These are phyloP conservation scores for Lasiurus cinereus DNA, from an alignment of 2,113 vertebrate genomes.

Conservation along the genomic window DNA sequence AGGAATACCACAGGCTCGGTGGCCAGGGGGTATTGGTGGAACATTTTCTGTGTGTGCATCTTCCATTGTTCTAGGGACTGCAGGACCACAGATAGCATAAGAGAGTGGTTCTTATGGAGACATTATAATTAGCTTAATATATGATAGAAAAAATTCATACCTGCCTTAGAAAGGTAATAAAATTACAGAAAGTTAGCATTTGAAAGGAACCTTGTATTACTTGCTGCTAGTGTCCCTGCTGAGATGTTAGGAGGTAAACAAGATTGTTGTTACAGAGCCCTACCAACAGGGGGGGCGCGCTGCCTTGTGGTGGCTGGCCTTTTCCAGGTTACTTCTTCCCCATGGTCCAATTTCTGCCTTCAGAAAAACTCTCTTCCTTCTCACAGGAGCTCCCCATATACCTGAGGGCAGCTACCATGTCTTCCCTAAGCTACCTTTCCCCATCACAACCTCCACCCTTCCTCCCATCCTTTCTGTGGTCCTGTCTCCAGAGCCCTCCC, in stretches of 20 bases:
- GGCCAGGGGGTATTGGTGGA: background rate
- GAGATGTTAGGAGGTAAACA: background rate
- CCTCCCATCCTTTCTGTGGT: background rate
- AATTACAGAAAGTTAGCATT: background rate
- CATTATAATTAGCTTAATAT: constrained; percentile 43
- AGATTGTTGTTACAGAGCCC: background rate
- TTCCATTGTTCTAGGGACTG: constrained; percentile 43
- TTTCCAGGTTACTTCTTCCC: background rate
- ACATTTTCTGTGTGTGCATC: background rate
- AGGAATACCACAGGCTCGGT: constrained; percentile 10
- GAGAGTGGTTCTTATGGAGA: background rate
- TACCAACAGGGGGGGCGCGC: background rate
- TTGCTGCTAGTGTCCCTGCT: background rate
- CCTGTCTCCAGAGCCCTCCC: background rate
- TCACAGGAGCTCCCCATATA: background rate
- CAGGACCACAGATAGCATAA: background rate
- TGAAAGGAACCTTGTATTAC: background rate
- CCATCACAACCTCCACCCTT: background rate
- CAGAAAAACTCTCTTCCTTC: background rate
- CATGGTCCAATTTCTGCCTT: background rate
- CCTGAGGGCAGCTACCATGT: background rate
- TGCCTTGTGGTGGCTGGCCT: background rate
- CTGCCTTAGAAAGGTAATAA: background rate
- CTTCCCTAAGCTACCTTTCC: background rate
- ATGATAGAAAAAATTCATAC: background rate